Percentiles rank a stretch among this genome's conserved stretches.
phyloP scores from a whole-genome alignment of 2,113 vertebrate species.

The Sporophila hypoxantha region DNA sequence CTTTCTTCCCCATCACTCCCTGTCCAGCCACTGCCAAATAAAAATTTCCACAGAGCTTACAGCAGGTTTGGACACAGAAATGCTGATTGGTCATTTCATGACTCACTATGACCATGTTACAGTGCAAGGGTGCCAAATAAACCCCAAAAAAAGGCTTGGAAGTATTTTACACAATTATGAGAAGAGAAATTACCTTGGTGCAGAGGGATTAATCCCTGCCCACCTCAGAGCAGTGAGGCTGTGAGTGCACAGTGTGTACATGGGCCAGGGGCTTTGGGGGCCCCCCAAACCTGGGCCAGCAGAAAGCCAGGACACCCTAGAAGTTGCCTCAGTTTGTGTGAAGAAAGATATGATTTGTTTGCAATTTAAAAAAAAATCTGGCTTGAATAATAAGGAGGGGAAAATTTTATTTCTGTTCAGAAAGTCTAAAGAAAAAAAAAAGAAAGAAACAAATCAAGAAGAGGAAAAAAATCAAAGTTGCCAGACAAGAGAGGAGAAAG shows the following conservation, averaged over 20 bases:
- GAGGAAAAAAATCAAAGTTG: background rate
- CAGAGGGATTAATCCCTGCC: background rate
- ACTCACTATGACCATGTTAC: background rate
- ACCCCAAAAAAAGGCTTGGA: background rate
- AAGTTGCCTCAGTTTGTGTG: background rate
- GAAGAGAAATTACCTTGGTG: rapidly evolving
- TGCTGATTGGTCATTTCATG: background rate
- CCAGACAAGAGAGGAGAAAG: background rate
- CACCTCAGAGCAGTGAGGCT: background rate
- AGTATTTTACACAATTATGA: background rate
- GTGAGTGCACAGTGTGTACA: background rate
- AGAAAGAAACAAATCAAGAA: background rate
- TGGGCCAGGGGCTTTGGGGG: background rate
- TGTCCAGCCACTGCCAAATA: background rate
- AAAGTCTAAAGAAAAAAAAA: background rate
- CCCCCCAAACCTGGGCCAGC: background rate
- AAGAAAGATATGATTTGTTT: background rate
- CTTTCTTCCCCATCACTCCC: background rate
- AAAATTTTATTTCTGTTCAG: background rate
- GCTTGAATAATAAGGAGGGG: background rate
- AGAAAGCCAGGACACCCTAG: background rate
- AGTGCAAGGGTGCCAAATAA: background rate
- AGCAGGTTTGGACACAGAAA: background rate
- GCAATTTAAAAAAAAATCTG: background rate
- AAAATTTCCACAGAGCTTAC: background rate